Conservation (phyloP, 2,797 vertebrate genomes). For the Anomalospiza imberbis region DNA sequence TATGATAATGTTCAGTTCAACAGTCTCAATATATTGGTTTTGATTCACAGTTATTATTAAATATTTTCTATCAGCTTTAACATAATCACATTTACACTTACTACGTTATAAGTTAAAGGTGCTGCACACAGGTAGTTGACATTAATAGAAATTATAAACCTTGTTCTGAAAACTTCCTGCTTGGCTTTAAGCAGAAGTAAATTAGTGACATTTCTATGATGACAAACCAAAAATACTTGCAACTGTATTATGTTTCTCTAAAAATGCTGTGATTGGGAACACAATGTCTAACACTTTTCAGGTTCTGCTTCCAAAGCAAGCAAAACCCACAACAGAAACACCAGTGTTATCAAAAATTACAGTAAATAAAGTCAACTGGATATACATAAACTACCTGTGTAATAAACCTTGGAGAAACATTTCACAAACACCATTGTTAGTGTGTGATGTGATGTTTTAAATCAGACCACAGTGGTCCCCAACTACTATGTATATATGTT, state of each 20-base stretch:
- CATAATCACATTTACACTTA: constrained; percentile 40
- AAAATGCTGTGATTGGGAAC: not conserved
- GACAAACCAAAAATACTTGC: constrained; percentile 37
- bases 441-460: constrained; percentile 77
- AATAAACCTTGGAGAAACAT: constrained; percentile 50
- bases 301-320: constrained; percentile 28
- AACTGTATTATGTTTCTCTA: not conserved
- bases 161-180: not conserved
- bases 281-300: not conserved
- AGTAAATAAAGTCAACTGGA: not conserved
- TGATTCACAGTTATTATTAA: not conserved
- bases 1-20: not conserved
- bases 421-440: constrained; percentile 74
- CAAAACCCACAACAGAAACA: constrained; percentile 3
- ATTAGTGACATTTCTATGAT: not conserved
- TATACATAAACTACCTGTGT: constrained; percentile 49
- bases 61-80: constrained; percentile 45
- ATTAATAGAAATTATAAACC: not conserved
- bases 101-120: constrained; percentile 58
- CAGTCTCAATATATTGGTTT: not conserved
- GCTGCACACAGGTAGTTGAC: constrained; percentile 50
- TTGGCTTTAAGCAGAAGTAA: not conserved
- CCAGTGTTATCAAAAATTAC: not conserved
- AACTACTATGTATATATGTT: constrained; percentile 71
- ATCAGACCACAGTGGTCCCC: constrained; percentile 81